These are phyloP conservation scores for Tachyglossus aculeatus DNA, from an alignment of 2,797 vertebrate genomes.

Conservation along the genomic window DNA sequence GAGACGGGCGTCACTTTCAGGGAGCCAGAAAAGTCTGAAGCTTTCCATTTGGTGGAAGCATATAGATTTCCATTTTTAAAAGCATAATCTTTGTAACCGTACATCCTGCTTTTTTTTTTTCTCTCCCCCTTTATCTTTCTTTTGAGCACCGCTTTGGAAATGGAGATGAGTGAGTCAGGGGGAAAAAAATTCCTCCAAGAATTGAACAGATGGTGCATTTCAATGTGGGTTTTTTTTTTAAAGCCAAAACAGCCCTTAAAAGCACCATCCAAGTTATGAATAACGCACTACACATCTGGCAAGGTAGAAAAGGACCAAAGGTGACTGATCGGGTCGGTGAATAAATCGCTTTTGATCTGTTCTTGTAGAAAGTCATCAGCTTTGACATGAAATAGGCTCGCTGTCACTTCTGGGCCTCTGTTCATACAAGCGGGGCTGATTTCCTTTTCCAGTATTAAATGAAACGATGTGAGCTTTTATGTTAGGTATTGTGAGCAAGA, in stretches of 20 bases:
- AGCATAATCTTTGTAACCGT: conserved; percentile 10
- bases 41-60: conserved; percentile 11
- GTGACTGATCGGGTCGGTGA: neutral
- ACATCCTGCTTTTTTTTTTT: conserved; percentile 43
- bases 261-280: conserved; percentile 29
- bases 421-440: too few relatives aligned
- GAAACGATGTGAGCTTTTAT: too few relatives aligned
- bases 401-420: too few relatives aligned
- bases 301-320: neutral
- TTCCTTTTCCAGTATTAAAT: too few relatives aligned
- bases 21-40: conserved; percentile 18
- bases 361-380: too few relatives aligned
- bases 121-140: conserved; percentile 18
- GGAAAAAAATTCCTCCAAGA: neutral
- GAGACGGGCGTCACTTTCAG: conserved; percentile 18
- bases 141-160: conserved; percentile 41
- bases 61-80: neutral
- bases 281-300: neutral
- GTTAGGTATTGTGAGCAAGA: too few relatives aligned
- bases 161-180: conserved; percentile 47
- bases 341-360: too few relatives aligned
- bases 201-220: conserved; percentile 50
- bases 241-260: neutral
- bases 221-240: conserved; percentile 29
- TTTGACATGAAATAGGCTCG: too few relatives aligned